Evolutionary conservation across 2,888 invertebrate species (phyloP).

Genomic region (Julus scanicus): DNA sequence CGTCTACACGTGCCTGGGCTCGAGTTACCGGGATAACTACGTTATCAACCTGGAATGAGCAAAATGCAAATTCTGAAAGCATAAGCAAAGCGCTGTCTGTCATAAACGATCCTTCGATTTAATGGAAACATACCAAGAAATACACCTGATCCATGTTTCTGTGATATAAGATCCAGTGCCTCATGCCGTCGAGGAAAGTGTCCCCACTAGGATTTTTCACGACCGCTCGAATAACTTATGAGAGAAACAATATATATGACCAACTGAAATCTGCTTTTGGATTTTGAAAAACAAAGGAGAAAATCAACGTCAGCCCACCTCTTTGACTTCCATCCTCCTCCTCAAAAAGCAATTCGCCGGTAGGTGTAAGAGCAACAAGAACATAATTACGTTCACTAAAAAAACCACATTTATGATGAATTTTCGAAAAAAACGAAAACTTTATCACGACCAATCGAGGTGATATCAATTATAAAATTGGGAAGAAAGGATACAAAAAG

Average conservation of each 20-base stretch:
- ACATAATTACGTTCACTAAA: conserved; percentile 83
- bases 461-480: too few species aligned
- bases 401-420: conserved; percentile 37
- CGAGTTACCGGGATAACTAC: not conserved
- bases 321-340: conserved; percentile 79
- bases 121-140: conserved; percentile 66
- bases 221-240: conserved; percentile 57
- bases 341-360: conserved; percentile 85
- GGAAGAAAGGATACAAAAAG: not conserved
- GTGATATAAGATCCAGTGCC: conserved; percentile 79
- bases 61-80: not conserved
- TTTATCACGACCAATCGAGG: not conserved
- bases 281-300: not conserved
- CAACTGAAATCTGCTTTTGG: not conserved
- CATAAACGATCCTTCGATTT: not conserved
- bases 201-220: conserved; percentile 78
- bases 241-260: conserved; percentile 66
- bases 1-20: not conserved
- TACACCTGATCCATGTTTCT: conserved; percentile 79
- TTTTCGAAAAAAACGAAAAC: not conserved
- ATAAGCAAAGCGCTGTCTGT: too few species aligned
- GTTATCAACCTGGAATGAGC: conserved; percentile 49
- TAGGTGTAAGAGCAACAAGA: conserved; percentile 82
- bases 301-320: conserved; percentile 50
- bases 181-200: conserved; percentile 83